Evolutionary conservation across 2,888 invertebrate species (phyloP).

Genomic region (Lasioglossum morio): DNA sequence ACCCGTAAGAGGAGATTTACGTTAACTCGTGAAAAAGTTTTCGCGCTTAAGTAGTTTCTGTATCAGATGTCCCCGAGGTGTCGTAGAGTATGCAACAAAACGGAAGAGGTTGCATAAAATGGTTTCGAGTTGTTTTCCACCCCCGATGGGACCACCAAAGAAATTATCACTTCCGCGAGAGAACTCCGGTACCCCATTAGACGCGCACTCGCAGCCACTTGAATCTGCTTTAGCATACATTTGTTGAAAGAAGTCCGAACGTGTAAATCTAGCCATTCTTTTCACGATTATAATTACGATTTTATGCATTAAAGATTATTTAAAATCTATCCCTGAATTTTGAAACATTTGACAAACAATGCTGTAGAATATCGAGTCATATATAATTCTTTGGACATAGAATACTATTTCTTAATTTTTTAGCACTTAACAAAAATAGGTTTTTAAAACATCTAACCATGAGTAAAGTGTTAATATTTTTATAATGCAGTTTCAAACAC

Average conservation of each 20-base stretch:
- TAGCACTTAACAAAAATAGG: no score
- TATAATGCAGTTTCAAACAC: no score
- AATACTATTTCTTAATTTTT: no score
- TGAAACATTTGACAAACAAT: no score
- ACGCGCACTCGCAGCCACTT: background rate
- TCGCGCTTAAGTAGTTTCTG: conserved; percentile 74
- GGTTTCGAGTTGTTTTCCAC: conserved; percentile 28
- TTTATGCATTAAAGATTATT: background rate
- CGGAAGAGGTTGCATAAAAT: conserved; percentile 51
- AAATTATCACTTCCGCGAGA: conserved; percentile 24
- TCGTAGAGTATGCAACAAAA: conserved; percentile 49
- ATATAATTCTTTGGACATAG: no score
- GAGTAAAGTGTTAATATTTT: no score
- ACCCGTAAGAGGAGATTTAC: conserved; percentile 63
- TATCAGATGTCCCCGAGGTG: conserved; percentile 72
- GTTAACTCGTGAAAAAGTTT: conserved; percentile 68
- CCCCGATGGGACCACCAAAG: conserved; percentile 41
- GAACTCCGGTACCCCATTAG: background rate
- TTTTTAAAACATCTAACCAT: no score
- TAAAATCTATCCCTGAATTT: no score
- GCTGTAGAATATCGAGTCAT: no score
- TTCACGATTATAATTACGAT: background rate
- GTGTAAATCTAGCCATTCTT: background rate
- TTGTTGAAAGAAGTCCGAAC: background rate
- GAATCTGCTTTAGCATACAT: background rate